Conservation (phyloP, 2,113 vertebrate species). For the Leiothrix lutea region DNA sequence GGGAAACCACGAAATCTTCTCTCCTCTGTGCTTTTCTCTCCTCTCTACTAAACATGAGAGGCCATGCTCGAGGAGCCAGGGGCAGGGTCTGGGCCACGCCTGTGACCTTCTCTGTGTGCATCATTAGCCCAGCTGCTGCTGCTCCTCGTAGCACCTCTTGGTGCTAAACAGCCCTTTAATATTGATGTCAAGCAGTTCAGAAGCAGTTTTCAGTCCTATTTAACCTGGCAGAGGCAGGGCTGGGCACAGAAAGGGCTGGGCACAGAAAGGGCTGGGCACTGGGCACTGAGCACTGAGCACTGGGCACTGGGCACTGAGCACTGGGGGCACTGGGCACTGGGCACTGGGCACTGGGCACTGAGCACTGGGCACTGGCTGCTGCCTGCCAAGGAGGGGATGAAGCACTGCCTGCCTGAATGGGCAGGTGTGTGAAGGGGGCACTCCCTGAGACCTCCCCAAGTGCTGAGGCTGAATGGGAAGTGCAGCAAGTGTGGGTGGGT, state of each 20-base stretch:
- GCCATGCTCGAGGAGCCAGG: background rate
- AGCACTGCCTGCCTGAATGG: background rate
- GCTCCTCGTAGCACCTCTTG: background rate
- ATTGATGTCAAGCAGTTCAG: conserved; percentile 14
- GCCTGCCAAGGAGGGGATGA: fast-evolving
- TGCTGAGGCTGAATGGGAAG: background rate
- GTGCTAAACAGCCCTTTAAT: background rate
- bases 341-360: background rate
- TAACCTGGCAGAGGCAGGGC: background rate
- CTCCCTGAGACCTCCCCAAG: background rate
- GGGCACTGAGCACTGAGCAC: background rate
- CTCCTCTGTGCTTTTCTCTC: background rate
- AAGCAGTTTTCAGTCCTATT: background rate
- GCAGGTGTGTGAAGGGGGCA: fast-evolving
- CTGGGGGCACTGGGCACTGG: fast-evolving
- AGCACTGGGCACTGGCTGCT: background rate
- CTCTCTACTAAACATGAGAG: background rate
- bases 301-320: fast-evolving
- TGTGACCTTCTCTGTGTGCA: background rate
- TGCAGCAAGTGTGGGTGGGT: background rate
- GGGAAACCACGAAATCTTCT: background rate
- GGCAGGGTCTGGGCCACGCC: background rate
- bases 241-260: background rate
- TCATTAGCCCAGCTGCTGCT: background rate
- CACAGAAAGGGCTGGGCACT: background rate